Evolutionary conservation across 1,140 invertebrate genomes (phyloP).

Genomic region (Ylistrum balloti): DNA sequence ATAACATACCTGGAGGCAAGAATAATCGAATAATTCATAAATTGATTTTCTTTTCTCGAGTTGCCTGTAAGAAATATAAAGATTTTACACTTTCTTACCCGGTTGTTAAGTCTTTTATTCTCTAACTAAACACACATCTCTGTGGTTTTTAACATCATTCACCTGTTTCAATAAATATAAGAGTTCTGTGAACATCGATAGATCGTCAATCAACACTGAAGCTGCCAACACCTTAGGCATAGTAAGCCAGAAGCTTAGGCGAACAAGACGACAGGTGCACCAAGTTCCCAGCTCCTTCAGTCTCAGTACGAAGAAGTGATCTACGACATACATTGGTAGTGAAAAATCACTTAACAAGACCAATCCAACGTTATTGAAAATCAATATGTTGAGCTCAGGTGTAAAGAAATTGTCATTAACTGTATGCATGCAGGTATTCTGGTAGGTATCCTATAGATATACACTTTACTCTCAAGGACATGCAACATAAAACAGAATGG

Average conservation of each 20-base stretch:
- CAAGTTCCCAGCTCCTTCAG: background rate
- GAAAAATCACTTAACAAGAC: background rate
- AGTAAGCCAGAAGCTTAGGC: background rate
- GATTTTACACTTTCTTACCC: background rate
- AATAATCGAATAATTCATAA: conserved; percentile 6
- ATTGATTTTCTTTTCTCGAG: background rate
- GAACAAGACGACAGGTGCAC: background rate
- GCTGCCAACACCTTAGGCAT: background rate
- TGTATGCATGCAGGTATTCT: background rate
- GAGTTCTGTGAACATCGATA: background rate
- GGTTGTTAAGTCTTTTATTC: background rate
- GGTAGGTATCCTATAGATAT: background rate
- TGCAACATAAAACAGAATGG: too few relatives aligned
- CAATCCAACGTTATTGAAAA: background rate
- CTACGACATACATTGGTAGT: background rate
- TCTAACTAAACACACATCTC: conserved; percentile 15
- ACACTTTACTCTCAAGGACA: too few relatives aligned
- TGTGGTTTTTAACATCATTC: background rate
- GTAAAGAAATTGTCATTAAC: background rate
- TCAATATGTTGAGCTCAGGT: background rate
- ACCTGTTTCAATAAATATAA: background rate
- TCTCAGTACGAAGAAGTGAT: background rate
- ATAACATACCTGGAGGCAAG: background rate
- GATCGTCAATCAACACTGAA: background rate
- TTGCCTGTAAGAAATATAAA: background rate